Base-by-base conservation (phyloP, 2,797 vertebrate species). In the Octomys mimax region DNA sequence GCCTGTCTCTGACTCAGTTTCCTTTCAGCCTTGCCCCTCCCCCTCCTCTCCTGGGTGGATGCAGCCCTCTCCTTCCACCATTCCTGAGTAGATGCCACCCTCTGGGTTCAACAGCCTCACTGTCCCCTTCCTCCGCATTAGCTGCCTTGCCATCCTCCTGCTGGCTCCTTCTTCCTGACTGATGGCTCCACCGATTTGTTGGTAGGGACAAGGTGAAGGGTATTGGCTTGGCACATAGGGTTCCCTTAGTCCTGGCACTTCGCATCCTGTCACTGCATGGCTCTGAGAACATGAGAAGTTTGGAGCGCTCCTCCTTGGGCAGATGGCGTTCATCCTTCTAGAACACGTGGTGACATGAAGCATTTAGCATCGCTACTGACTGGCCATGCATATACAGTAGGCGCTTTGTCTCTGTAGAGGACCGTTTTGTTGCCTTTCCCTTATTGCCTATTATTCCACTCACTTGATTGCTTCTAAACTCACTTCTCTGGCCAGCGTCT, bases 291-390 rank as follows among this genome's bases (percentile, higher is more conserved):
- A 0, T 10, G 6, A 5, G 12, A 36, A 36, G 21, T 39, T 39
- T 5, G 49, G 49, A 31, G 33, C 9, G 14, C 5, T 36, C 13
- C 6, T 42, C 49, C 10, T 39, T 9, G 24, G 54, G 18, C 14
- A 0, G 26, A n/a, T 36, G 39, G 18, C 2, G 0, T 36, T 22
- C 0, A 6, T 33, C n/a, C 85, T 26, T 62, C 81, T 11, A 22
- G 79, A 70, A 39, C 31, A 5, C 49, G 13, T 6, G 24, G 14
- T 22, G 16, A 18, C 16, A 8, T 39, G 18, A 19, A 39, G 78
- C 8, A 0, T 24, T 26, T 18, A 8, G n/a, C 0, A 0, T 0
- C 0, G 19, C 8, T 1, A 6, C 2, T 64, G 0, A 19, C 78
- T 1, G 18, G 4, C 36, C 8, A 0, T 1, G 0, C 24, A 61